Evolutionary conservation across 1,140 invertebrate genomes (phyloP).

Genomic region (Euschistus heros): DNA sequence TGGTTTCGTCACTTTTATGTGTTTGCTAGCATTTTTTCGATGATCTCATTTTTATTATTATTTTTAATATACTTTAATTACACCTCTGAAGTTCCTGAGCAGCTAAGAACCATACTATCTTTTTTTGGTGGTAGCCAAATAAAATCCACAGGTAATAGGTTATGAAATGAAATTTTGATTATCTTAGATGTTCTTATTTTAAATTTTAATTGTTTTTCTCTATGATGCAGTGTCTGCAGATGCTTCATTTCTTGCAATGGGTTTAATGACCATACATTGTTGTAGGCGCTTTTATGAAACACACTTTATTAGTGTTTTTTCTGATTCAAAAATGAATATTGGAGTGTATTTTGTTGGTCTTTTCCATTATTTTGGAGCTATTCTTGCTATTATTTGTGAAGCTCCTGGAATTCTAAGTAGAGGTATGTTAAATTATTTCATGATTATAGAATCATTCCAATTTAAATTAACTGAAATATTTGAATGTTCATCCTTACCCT

Average conservation of each 20-base stretch:
- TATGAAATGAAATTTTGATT: background rate
- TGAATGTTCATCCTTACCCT: too few species aligned
- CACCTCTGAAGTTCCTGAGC: conserved; percentile 36
- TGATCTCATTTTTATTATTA: conserved; percentile 39
- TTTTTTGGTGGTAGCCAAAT: background rate
- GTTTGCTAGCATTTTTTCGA: conserved; percentile 46
- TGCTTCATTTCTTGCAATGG: conserved; percentile 44
- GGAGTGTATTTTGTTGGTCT: conserved; percentile 62
- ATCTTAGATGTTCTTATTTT: conserved; percentile 11
- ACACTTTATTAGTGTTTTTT: conserved; percentile 64
- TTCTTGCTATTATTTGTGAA: conserved; percentile 55
- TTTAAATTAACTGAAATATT: too few species aligned
- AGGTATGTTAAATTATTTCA: conserved; percentile 3
- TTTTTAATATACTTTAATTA: conserved; percentile 40
- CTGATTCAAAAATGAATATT: conserved; percentile 65
- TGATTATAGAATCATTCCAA: too few species aligned
- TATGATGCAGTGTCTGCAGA: conserved; percentile 33
- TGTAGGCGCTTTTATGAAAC: conserved; percentile 67
- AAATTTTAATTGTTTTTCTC: background rate
- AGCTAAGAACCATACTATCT: conserved; percentile 34
- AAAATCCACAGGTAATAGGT: background rate
- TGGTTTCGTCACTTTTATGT: conserved; percentile 66
- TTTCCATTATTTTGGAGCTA: conserved; percentile 59
- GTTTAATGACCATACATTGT: conserved; percentile 55
- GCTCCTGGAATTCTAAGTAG: conserved; percentile 49